Conservation (phyloP, 2,797 vertebrate genomes). For the Spinibarbus caldwelli region DNA sequence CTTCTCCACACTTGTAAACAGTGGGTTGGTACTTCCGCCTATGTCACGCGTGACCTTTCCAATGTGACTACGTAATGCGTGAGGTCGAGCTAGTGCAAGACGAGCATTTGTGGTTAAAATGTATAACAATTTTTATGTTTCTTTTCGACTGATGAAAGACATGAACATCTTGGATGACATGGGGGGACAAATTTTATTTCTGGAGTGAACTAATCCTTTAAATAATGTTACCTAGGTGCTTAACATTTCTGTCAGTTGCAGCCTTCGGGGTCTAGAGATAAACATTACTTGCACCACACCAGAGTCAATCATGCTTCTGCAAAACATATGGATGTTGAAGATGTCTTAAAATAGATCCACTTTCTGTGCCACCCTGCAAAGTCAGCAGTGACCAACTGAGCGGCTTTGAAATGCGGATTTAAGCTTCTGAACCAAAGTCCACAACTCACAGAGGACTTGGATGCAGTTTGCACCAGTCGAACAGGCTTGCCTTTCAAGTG, state of each 20-base stretch:
- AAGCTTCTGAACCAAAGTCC: constrained; percentile 18
- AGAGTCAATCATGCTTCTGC: not conserved
- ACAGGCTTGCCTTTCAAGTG: constrained; percentile 11
- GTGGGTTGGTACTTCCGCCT: no score
- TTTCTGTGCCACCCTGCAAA: constrained; percentile 3
- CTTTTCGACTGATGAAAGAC: not conserved
- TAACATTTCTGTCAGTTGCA: constrained; percentile 4
- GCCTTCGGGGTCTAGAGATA: constrained; percentile 19
- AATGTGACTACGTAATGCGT: no score
- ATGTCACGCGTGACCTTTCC: no score
- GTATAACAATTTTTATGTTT: not conserved
- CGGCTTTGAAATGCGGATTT: constrained; percentile 27
- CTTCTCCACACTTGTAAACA: no score
- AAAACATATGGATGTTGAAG: constrained; percentile 3
- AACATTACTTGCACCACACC: not conserved
- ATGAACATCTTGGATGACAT: not conserved
- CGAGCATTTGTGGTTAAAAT: no score
- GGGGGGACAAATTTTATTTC: not conserved
- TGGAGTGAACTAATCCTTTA: not conserved
- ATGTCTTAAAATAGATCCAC: not conserved
- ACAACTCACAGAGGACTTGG: not conserved
- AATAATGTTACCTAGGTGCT: not conserved
- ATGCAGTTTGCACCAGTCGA: constrained; percentile 17
- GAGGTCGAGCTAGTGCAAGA: no score
- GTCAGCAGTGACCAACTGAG: constrained; percentile 30